Base-by-base conservation (phyloP, 2,113 vertebrate genomes). In the Thalassarche chlororhynchos region DNA sequence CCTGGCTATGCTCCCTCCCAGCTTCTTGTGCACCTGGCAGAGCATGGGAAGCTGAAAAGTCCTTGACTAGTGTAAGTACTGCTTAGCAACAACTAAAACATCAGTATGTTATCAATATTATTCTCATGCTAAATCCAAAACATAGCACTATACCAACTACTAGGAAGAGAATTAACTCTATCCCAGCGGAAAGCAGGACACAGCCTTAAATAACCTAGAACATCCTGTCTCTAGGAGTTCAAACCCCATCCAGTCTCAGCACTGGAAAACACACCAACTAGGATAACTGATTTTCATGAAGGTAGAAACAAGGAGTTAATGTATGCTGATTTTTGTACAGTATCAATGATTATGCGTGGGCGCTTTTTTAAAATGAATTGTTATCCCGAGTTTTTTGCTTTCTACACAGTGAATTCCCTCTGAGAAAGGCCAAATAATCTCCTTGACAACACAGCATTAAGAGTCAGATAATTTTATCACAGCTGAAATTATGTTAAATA, bases 401-500 rank as follows among this genome's bases (percentile, higher is more conserved):
- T 90, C 40, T 42, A 81, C 71, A 52, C 13, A 57, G 57, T 61
- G 65, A 95, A 87, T 44, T 82, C 44, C 8, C 54, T 75, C 20
- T 78, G 57, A 89, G 44, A 89, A 68, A 95, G 77, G 65, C 61
- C 86, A 93, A n/a, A 93, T 83, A 68, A 81, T 86, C 84, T 94
- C 89, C 89, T 89, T 95, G 94, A 84, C 96, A 96, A 96, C 71
- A 21, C 26, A 60, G 18, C 12, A 65, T 84, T 75, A 94, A 15
- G 0, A 12, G 52, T 72, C 84, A 86, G 55, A 91, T 86, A 29
- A 60, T 75, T 94, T 89, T 85, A 83, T 52, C 49, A 62, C 29
- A 54, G 58, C n/a, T 93, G 78, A 92, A 91, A 74, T 91, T 44
- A 82, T 10, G 12, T 78, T 93, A 81, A 94, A 90, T 34, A 80